Percentiles rank a stretch among this genome's conserved stretches.
Evolutionary conservation across 92 coral and sea anemone genomes (phyloP).

Genomic region (Blastomussa wellsi): DNA sequence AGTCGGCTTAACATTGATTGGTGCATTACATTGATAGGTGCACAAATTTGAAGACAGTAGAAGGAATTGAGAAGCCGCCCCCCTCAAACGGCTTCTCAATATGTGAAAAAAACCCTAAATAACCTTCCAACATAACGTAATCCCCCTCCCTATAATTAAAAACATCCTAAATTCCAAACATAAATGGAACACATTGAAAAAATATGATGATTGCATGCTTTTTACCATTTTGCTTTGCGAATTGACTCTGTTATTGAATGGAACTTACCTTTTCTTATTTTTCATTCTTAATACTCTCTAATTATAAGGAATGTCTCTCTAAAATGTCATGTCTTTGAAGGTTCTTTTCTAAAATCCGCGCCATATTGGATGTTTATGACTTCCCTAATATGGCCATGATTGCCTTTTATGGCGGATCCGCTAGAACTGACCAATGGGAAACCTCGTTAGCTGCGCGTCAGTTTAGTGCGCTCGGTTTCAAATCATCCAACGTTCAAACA

Average conservation of each 20-base stretch:
- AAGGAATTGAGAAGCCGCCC: no score
- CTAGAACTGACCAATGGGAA: conserved; percentile 59
- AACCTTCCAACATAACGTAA: no score
- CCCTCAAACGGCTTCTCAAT: no score
- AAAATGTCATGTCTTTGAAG: background rate
- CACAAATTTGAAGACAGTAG: no score
- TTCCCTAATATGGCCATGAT: conserved; percentile 62
- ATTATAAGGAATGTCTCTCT: background rate
- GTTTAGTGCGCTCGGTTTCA: conserved; percentile 65
- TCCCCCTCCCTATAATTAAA: no score
- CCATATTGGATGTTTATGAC: conserved; percentile 66
- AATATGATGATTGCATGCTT: background rate
- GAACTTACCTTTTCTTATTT: conserved; percentile 5
- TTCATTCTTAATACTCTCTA: background rate
- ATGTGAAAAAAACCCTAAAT: no score
- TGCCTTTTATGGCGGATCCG: conserved; percentile 35
- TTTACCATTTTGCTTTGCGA: background rate
- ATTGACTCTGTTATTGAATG: background rate
- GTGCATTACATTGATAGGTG: no score
- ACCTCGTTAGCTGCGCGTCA: conserved; percentile 34
- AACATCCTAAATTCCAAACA: no score
- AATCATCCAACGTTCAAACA: conserved; percentile 28
- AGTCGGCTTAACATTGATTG: no score
- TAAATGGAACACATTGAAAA: background rate
- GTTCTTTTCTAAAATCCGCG: conserved; percentile 22